Percentiles rank a stretch among this genome's conserved stretches.
Evolutionary conservation across 2,888 invertebrate species (phyloP).

Genomic region (Boloria euphrosyne): DNA sequence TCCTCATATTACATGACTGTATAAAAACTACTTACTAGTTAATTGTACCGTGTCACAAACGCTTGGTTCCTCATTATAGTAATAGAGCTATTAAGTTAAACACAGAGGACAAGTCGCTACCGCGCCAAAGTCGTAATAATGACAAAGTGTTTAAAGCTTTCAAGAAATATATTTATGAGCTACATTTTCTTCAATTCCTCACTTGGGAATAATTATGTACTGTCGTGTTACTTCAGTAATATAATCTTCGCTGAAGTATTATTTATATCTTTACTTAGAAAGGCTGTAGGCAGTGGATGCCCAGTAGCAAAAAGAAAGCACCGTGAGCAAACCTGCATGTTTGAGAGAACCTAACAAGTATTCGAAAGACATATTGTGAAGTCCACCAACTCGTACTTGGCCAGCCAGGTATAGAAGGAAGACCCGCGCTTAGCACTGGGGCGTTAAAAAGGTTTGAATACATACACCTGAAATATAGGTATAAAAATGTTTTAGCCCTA

Average conservation of each 20-base stretch:
- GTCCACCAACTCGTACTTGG: no score
- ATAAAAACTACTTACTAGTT: conserved; percentile 47
- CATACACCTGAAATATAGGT: no score
- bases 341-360: no score
- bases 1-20: neutral
- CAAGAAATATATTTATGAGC: conserved; percentile 15
- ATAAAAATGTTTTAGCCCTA: no score
- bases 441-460: no score
- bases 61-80: conserved; percentile 56
- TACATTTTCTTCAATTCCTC: conserved; percentile 5
- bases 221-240: neutral
- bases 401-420: no score
- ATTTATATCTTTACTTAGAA: no score
- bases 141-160: conserved; percentile 21
- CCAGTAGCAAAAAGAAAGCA: no score
- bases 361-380: no score
- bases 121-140: conserved; percentile 23
- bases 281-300: no score
- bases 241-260: neutral
- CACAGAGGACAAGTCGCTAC: conserved; percentile 39
- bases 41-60: conserved; percentile 46
- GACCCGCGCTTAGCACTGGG: no score
- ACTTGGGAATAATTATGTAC: neutral
- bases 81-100: conserved; percentile 70
- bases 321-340: no score